phyloP scores from a whole-genome alignment of 2,888 invertebrate species.

The Drosophila subsilvestris region DNA sequence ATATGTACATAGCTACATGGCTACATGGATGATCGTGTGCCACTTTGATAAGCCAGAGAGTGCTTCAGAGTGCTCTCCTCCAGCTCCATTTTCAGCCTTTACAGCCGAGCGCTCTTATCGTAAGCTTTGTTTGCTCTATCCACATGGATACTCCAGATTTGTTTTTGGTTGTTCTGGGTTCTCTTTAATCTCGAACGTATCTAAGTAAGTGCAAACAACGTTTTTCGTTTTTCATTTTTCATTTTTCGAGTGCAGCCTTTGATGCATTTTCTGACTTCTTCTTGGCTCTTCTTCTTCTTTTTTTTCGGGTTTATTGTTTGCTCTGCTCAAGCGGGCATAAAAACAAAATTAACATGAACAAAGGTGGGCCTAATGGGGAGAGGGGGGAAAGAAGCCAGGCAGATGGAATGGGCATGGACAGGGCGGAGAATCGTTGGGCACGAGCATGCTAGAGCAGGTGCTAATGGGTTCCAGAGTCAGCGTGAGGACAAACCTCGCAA shows the following conservation, averaged over 20 bases:
- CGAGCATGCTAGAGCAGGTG: constrained; percentile 46
- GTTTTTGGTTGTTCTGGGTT: constrained; percentile 2
- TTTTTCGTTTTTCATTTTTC: not conserved
- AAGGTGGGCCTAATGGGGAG: not conserved
- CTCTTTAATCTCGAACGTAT: constrained; percentile 45
- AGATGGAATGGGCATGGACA: not conserved
- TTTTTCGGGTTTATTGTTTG: constrained; percentile 37
- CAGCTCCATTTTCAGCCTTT: not conserved
- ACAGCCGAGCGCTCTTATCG: constrained; percentile 1
- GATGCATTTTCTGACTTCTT: not conserved
- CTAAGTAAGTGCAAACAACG: constrained; percentile 32
- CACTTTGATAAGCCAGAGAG: not conserved
- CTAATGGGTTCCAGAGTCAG: constrained; percentile 37
- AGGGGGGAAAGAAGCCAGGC: not conserved
- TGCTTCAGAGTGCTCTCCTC: not conserved
- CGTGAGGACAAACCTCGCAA: constrained; percentile 14
- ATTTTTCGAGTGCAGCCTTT: constrained; percentile 25
- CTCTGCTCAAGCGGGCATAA: constrained; percentile 38
- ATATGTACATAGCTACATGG: not conserved
- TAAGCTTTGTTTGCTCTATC: constrained; percentile 15
- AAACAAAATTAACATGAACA: constrained; percentile 60
- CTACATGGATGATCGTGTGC: not conserved
- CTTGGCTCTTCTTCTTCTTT: not conserved
- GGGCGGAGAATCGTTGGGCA: constrained; percentile 27
- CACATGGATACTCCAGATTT: constrained; percentile 33